A percentile compares a stretch with the other conserved stretches of the same genome.
phyloP scores from a whole-genome alignment of 2,113 vertebrate species.

The Chaenocephalus aceratus region DNA sequence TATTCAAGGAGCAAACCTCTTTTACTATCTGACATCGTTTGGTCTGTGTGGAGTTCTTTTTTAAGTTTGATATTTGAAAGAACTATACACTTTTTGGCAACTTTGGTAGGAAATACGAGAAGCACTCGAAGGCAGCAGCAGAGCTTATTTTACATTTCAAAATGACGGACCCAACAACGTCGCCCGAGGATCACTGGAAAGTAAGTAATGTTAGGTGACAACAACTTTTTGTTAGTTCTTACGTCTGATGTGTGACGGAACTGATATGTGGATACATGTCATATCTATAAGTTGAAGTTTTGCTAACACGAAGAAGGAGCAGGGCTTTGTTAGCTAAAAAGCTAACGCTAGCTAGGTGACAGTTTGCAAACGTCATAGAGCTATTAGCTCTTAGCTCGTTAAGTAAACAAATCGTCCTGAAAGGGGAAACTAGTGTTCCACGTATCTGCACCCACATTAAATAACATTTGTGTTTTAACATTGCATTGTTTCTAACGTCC shows the following conservation, averaged over 20 bases:
- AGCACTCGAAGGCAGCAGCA: slow-evolving; percentile 29
- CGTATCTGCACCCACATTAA: no score
- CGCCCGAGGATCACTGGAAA: slow-evolving; percentile 83
- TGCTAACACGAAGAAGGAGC: neutral
- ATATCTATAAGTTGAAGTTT: slow-evolving; percentile 8
- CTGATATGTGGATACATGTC: neutral
- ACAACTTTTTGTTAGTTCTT: neutral
- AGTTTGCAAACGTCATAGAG: slow-evolving; percentile 13
- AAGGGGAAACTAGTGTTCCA: neutral
- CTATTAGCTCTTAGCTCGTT: slow-evolving; percentile 15
- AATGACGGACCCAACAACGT: slow-evolving; percentile 83
- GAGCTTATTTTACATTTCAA: slow-evolving; percentile 57
- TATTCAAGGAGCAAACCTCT: neutral
- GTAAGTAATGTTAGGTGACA: slow-evolving; percentile 56
- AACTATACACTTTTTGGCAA: no score
- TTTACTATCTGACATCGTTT: neutral
- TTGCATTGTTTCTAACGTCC: neutral
- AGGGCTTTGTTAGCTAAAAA: slow-evolving; percentile 61
- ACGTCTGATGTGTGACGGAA: neutral
- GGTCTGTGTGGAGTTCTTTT: neutral
- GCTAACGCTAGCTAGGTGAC: slow-evolving; percentile 53
- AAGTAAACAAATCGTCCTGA: slow-evolving; percentile 56
- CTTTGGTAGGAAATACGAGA: neutral
- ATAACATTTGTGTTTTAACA: no score
- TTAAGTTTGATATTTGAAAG: neutral